A percentile compares a stretch with the other conserved stretches of the same genome.
Evolutionary conservation across 1,140 invertebrate species (phyloP).

Genomic region (Mercenaria mercenaria): DNA sequence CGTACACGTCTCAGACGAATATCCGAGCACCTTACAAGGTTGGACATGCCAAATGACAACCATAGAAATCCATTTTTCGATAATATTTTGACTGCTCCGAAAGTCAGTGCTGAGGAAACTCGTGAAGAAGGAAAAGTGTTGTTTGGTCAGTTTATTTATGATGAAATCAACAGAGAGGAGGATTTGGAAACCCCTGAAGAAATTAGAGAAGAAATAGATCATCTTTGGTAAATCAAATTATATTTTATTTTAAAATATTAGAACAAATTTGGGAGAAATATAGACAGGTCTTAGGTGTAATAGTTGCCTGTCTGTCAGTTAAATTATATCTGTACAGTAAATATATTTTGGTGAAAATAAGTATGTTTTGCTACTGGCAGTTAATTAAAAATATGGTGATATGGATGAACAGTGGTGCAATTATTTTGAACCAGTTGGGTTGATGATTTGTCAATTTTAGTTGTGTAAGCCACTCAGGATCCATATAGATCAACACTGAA

Average conservation of each 20-base stretch:
- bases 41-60: constrained; percentile 44
- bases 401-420: too few species aligned
- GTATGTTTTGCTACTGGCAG: too few species aligned
- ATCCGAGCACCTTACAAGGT: not conserved
- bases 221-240: not conserved
- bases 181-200: constrained; percentile 1
- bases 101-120: not conserved
- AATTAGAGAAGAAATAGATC: not conserved
- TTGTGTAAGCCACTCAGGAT: too few species aligned
- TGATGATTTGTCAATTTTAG: too few species aligned
- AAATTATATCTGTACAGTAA: too few species aligned
- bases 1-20: not conserved
- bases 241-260: not conserved
- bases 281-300: too few species aligned
- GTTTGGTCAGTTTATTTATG: not conserved
- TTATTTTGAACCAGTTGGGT: too few species aligned
- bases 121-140: constrained; percentile 18
- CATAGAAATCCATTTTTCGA: constrained; percentile 30
- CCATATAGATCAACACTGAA: too few species aligned
- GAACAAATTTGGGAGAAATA: too few species aligned
- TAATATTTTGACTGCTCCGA: not conserved
- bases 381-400: too few species aligned
- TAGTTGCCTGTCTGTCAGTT: too few species aligned
- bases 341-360: too few species aligned
- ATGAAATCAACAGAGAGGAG: not conserved